Evolutionary conservation across 2,797 vertebrate species (phyloP), one percentile per base, ranked within the genome.

Genomic region (Diplodus puntazzo): DNA sequence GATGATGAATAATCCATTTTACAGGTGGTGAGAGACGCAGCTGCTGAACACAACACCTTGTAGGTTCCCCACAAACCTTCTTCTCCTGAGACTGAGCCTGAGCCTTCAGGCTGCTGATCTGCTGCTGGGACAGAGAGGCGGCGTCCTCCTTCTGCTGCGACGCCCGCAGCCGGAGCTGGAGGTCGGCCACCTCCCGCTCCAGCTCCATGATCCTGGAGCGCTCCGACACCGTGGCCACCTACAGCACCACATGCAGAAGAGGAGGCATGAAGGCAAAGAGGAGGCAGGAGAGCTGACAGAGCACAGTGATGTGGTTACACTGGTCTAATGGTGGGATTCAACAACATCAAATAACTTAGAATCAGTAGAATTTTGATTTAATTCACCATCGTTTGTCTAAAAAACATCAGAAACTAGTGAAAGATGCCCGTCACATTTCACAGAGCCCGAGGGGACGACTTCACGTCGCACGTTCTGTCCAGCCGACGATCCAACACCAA

Each of bases 201-300:
- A 99, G 94, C 89, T 99, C 98, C 98, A 99, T 99, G 90, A 99
- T 99, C 53, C 97, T 95, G 58, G 98, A 99, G 82, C 98, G 98
- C 86, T 99, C 98, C 0, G 98, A 99, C 55, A 99, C 98, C 0
- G 98, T 99, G 81, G 98, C 98, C 92, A 99, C 97, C 98, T 99
- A 60, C 52, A 68, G 83, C 52, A 43, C 57, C 3, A 14, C 4
- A 17, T 0, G 67, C 1, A 58, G 70, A 34, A 66, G 34, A 74
- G 45, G 48, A 66, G 53, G 53, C 52, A 18, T 72, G 60, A 84
- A 21, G 57, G 30, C 42, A 6, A n/a, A 54, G 50, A 72, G 50
- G 50, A 61, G 50, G 14, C 12, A 17, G 27, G 5, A 14, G 34
- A n/a, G 64, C 49, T 3, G 39, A 52, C 16, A 25, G 60, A n/a